These are phyloP conservation scores for Pseudomyrmex gracilis DNA, from an alignment of 1,140 invertebrate species.

Conservation along the genomic window DNA sequence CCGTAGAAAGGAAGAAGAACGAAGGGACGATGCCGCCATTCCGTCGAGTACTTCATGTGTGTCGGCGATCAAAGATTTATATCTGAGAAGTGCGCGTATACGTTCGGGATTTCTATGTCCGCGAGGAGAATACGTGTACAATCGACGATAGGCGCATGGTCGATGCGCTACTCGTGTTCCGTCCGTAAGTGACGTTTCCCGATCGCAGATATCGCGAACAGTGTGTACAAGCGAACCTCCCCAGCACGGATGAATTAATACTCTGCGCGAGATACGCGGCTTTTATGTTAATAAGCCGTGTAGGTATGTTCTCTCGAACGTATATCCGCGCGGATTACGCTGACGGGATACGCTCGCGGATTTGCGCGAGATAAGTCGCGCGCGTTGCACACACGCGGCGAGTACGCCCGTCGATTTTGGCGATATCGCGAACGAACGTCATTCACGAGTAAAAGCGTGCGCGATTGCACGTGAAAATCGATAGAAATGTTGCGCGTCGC, in stretches of 20 bases:
- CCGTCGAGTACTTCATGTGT: not conserved
- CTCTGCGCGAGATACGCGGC: slow-evolving; percentile 52
- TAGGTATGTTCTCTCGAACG: slow-evolving; percentile 31
- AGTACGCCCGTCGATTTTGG: slow-evolving; percentile 59
- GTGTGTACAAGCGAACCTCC: slow-evolving; percentile 53
- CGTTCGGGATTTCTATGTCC: slow-evolving; percentile 13
- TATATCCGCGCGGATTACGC: slow-evolving; percentile 47
- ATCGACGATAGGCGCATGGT: slow-evolving; percentile 65
- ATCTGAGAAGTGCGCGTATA: slow-evolving; percentile 57
- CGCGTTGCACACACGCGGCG: not conserved
- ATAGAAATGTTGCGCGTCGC: slow-evolving; percentile 19
- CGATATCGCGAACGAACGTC: not conserved
- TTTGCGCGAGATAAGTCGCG: slow-evolving; percentile 66
- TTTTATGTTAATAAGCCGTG: slow-evolving; percentile 67
- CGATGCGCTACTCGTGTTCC: slow-evolving; percentile 66
- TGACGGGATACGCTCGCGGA: slow-evolving; percentile 66
- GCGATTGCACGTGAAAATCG: not conserved
- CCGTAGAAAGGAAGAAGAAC: not conserved
- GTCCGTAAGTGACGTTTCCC: slow-evolving; percentile 57
- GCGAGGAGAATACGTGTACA: slow-evolving; percentile 31
- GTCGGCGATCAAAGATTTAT: slow-evolving; percentile 73
- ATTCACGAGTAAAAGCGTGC: not conserved
- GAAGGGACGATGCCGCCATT: slow-evolving; percentile 33
- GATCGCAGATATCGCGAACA: slow-evolving; percentile 61
- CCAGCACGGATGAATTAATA: slow-evolving; percentile 68